phyloP scores from a whole-genome alignment of 2,113 vertebrate species.

The Menura novaehollandiae region DNA sequence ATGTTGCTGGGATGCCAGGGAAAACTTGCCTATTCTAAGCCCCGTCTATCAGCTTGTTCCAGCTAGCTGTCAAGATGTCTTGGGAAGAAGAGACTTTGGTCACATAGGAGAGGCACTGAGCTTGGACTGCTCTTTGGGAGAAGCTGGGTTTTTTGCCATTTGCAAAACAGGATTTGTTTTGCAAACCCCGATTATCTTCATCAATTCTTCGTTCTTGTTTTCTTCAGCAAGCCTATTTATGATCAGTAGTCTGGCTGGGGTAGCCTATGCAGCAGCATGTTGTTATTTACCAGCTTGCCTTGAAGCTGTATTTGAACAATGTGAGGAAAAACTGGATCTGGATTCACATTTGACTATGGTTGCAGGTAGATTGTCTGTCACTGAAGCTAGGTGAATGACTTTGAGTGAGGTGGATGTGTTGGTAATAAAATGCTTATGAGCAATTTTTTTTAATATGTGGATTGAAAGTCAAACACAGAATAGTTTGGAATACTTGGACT shows the following conservation, averaged over 20 bases:
- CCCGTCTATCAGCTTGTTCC: neutral
- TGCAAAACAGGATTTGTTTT: neutral
- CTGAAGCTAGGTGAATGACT: neutral
- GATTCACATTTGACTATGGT: neutral
- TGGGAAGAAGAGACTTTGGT: neutral
- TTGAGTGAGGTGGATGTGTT: neutral
- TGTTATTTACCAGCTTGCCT: neutral
- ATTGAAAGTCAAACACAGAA: neutral
- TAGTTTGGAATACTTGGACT: neutral
- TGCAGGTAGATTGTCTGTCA: neutral
- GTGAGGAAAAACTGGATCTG: neutral
- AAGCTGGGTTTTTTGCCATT: neutral
- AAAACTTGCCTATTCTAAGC: neutral
- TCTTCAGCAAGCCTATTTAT: neutral
- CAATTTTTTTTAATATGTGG: neutral
- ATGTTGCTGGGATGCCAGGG: neutral
- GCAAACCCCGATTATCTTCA: neutral
- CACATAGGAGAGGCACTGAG: neutral
- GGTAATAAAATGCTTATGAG: neutral
- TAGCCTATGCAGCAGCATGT: neutral
- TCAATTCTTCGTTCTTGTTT: neutral
- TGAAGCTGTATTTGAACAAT: neutral
- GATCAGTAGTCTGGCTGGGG: neutral
- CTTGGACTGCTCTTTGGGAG: neutral
- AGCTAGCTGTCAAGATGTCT: neutral